Conservation (phyloP, 2,888 invertebrate species). For the Lithosia quadra region DNA sequence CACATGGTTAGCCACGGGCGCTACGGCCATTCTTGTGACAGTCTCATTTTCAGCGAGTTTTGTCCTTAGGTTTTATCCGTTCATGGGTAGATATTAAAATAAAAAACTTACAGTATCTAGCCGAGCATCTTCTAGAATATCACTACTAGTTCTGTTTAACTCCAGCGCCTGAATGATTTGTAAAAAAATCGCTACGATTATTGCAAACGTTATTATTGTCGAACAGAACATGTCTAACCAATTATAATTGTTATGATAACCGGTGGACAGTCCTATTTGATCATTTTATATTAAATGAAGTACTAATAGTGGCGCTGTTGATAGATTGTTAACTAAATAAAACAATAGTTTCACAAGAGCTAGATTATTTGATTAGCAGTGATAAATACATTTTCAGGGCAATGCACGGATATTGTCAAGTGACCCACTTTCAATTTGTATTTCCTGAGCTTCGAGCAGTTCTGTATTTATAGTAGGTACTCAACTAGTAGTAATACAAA, state of each 20-base stretch:
- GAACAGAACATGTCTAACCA: constrained; percentile 31
- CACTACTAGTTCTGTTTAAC: constrained; percentile 50
- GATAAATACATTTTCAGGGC: constrained; percentile 55
- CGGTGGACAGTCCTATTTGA: constrained; percentile 21
- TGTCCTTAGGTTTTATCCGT: too few species aligned
- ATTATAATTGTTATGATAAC: constrained; percentile 2
- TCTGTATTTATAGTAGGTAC: background rate
- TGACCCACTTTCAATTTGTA: constrained; percentile 18
- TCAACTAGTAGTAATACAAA: too few species aligned
- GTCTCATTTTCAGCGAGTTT: too few species aligned
- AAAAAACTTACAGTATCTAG: constrained; percentile 74
- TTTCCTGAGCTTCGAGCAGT: constrained; percentile 33
- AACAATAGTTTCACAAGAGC: constrained; percentile 53
- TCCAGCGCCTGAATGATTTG: constrained; percentile 30
- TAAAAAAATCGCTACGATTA: constrained; percentile 17
- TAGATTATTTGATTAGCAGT: constrained; percentile 54
- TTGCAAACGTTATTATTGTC: constrained; percentile 16
- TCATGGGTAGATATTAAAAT: too few species aligned
- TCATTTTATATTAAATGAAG: constrained; percentile 36
- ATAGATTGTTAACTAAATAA: constrained; percentile 52
- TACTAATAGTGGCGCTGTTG: constrained; percentile 24
- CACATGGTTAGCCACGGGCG: too few species aligned
- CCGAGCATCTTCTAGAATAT: constrained; percentile 72
- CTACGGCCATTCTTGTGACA: too few species aligned
- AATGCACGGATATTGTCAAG: constrained; percentile 39